Base-by-base conservation (phyloP, 2,888 invertebrate genomes). In the Meteorus colon region DNA sequence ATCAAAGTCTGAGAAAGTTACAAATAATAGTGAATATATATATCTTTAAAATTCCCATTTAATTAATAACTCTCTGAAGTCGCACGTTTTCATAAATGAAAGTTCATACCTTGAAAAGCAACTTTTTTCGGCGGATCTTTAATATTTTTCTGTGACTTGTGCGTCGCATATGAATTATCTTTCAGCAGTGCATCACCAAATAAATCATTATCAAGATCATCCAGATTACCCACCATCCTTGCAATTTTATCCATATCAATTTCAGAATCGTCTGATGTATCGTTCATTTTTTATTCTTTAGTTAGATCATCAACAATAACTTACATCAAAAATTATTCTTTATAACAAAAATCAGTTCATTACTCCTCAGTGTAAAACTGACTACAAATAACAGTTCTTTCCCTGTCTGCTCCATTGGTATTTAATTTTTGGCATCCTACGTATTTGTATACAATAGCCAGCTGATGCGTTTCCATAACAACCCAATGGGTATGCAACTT, bases 171-270 rank as follows among this genome's bases (percentile, higher is more conserved):
- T 59, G 79, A 70, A 59, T 81, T 80, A 65, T 77, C 69, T 70
- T 78, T 84, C 27, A 79, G 82, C 45, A 78, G 76, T 10, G 77
- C 77, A 63, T 81, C 81, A 66, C 80, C 81, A 62, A 87, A 81
- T 70, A 86, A 79, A 70, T 82, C 80, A 77, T 82, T 81, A 29
- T 88, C 88, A 51, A 87, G 79, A 34, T 84, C 84, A 31, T 87
- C 84, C 72, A 86, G 79, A 51, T 86, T 83, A 41, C 84, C 84
- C 65, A 85, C 78, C 67, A 81, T 79, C 51, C 79, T 78, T 5
- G 78, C 75, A 73, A 84, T 77, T 60, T 84, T 79, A 24, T 82
- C 81, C 4, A 82, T 79, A 79, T 83, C 82, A 37, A 79, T 66
- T 63, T 80, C 80, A 62, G 81, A 80, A 29, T 74, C 77, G 72